Percentiles rank a stretch among this genome's conserved stretches.
phyloP scores from a whole-genome alignment of 2,113 vertebrate species.

The Pycnonotus jocosus region DNA sequence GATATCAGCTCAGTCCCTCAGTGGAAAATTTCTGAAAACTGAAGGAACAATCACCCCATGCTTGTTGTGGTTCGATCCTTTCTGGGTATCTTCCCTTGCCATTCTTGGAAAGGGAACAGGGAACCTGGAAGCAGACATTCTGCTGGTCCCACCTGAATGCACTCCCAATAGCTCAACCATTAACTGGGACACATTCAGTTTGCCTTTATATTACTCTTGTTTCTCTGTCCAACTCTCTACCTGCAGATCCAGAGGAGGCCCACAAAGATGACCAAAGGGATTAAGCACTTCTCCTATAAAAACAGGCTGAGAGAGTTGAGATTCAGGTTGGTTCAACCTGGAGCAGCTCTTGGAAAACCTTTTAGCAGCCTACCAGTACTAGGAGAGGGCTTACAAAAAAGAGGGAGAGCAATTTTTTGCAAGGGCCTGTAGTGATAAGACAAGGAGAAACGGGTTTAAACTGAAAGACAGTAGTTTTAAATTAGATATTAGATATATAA shows the following conservation, averaged over 20 bases:
- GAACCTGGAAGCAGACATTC: background rate
- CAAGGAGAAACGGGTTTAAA: background rate
- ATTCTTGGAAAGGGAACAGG: background rate
- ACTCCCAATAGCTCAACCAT: background rate
- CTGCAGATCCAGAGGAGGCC: background rate
- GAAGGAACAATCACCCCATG: background rate
- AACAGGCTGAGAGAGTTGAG: background rate
- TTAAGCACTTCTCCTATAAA: background rate
- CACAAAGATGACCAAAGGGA: background rate
- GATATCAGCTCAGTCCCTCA: background rate
- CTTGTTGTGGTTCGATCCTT: background rate
- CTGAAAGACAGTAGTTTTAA: background rate
- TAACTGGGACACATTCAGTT: background rate
- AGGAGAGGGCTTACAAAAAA: background rate
- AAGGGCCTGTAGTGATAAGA: background rate
- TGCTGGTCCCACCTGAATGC: background rate
- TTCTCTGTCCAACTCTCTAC: background rate
- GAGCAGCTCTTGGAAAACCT: background rate
- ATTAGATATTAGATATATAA: background rate
- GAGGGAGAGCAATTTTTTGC: background rate
- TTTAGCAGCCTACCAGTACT: background rate
- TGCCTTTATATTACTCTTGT: background rate
- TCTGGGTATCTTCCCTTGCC: background rate
- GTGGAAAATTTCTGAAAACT: background rate
- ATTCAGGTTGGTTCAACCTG: background rate